Conservation (phyloP, 1,140 invertebrate genomes). For the Campoletis sonorensis region DNA sequence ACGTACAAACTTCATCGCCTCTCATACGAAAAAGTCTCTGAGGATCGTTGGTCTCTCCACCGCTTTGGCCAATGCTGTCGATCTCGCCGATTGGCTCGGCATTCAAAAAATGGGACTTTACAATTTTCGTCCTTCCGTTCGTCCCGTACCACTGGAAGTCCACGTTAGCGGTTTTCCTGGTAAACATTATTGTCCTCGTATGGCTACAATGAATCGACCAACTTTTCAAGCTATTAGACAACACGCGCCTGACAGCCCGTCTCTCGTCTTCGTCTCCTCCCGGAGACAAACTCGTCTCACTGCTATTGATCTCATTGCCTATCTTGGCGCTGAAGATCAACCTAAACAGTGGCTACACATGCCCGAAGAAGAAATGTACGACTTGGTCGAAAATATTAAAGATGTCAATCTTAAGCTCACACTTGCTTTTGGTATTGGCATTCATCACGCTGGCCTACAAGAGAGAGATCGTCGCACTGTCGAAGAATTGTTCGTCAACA, state of each 20-base stretch:
- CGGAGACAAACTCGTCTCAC: conserved; percentile 97
- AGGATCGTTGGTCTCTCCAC: conserved; percentile 97
- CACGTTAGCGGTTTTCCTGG: conserved; percentile 95
- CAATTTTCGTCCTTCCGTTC: conserved; percentile 98
- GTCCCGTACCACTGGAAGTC: conserved; percentile 97
- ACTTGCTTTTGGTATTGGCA: conserved; percentile 97
- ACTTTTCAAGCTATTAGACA: conserved; percentile 96
- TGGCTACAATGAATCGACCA: conserved; percentile 99
- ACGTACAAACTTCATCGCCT: conserved; percentile 93
- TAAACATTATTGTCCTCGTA: conserved; percentile 99
- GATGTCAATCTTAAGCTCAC: conserved; percentile 96
- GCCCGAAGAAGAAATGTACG: conserved; percentile 89
- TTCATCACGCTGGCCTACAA: conserved; percentile 97
- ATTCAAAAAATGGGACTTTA: conserved; percentile 94
- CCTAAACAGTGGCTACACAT: conserved; percentile 98
- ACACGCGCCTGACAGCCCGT: conserved; percentile 93
- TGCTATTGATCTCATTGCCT: conserved; percentile 96
- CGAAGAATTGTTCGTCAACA: conserved; percentile 97
- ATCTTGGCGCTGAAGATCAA: conserved; percentile 92
- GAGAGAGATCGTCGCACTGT: conserved; percentile 94
- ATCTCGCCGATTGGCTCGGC: conserved; percentile 97
- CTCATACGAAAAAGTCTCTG: conserved; percentile 86
- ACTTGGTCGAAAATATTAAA: conserved; percentile 85
- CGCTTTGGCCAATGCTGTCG: conserved; percentile 97
- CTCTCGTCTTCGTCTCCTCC: conserved; percentile 98